These are phyloP conservation scores for Nesometra sesokonis DNA, from an alignment of 35 echinoderm and acorn worm genomes.

Conservation along the genomic window DNA sequence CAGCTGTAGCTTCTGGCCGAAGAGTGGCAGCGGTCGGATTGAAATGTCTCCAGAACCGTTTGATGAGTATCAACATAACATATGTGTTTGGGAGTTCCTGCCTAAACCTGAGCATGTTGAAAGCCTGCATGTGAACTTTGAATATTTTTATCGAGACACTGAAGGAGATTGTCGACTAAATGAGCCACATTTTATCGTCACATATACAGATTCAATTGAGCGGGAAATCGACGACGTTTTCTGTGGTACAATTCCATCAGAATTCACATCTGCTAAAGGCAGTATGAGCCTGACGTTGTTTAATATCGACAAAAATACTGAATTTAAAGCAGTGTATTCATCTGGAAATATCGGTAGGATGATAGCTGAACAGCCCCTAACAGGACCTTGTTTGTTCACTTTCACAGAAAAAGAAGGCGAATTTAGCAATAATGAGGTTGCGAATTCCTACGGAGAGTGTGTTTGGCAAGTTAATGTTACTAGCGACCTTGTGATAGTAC, in stretches of 20 bases:
- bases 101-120: not conserved
- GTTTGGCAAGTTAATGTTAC: not conserved
- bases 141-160: not conserved
- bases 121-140: not conserved
- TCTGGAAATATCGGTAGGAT: not conserved
- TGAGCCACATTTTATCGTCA: not conserved
- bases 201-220: not conserved
- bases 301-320: not conserved
- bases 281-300: not conserved
- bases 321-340: constrained; percentile 24
- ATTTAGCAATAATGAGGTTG: not conserved
- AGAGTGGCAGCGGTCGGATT: not conserved
- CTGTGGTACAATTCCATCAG: not conserved
- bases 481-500: not conserved
- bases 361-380: not conserved
- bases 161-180: not conserved
- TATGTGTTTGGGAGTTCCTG: not conserved
- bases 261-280: not conserved
- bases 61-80: not conserved
- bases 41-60: not conserved
- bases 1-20: not conserved
- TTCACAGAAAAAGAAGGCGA: not conserved
- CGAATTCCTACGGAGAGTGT: not conserved
- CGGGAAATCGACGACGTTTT: not conserved
- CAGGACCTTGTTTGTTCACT: not conserved